phyloP scores from a whole-genome alignment of 1,140 invertebrate species.

The Drosophila parvula region DNA sequence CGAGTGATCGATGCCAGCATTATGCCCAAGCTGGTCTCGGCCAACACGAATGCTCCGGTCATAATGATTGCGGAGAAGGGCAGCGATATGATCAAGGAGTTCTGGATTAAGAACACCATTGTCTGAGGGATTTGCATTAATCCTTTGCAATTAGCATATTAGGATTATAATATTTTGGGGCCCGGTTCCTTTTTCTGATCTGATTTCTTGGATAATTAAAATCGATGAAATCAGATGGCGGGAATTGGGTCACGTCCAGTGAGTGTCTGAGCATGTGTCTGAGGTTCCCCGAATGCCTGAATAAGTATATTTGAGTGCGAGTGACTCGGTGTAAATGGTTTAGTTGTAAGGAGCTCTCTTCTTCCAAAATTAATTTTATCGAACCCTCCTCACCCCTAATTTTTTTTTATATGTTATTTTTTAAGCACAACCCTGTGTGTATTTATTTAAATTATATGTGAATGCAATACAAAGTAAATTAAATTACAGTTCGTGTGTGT shows the following conservation, averaged over 20 bases:
- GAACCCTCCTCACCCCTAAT: not conserved
- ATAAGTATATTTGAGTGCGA: slow-evolving; percentile 3
- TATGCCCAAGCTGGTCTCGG: slow-evolving; percentile 92
- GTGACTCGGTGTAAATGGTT: slow-evolving; percentile 19
- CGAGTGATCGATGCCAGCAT: slow-evolving; percentile 94
- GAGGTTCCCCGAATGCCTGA: slow-evolving; percentile 6
- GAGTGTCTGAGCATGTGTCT: slow-evolving; percentile 11
- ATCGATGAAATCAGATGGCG: not conserved
- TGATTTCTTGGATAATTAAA: not conserved
- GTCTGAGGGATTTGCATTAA: slow-evolving; percentile 45
- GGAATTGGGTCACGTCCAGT: not conserved
- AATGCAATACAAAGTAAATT: slow-evolving; percentile 19
- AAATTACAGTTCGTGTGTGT: not conserved
- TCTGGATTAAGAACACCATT: slow-evolving; percentile 87
- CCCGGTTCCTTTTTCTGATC: not conserved
- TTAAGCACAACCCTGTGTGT: slow-evolving; percentile 42
- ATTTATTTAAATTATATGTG: slow-evolving; percentile 56
- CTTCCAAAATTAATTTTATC: slow-evolving; percentile 14
- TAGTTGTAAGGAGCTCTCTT: slow-evolving; percentile 10
- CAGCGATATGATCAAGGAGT: slow-evolving; percentile 92
- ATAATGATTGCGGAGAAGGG: slow-evolving; percentile 95
- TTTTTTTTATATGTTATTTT: slow-evolving; percentile 34
- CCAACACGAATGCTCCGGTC: slow-evolving; percentile 92
- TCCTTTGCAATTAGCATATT: not conserved
- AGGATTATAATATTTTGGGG: not conserved